Evolutionary conservation across 1,140 invertebrate genomes (phyloP).

Genomic region (Brachionus koreanus): DNA sequence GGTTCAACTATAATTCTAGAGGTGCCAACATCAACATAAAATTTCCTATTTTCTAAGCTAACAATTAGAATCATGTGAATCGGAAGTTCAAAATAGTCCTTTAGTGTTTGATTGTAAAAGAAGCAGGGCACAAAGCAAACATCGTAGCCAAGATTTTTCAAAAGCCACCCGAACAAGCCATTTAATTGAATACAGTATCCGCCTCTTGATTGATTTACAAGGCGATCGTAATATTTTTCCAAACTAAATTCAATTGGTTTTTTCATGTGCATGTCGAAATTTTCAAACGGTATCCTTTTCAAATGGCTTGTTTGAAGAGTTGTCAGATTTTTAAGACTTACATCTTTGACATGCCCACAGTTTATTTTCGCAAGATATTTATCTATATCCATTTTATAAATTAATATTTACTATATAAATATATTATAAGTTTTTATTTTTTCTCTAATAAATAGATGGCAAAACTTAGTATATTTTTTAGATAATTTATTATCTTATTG

Average conservation of each 20-base stretch:
- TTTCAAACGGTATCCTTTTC: not conserved
- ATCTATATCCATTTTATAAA: slow-evolving; percentile 23
- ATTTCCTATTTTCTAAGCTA: not conserved
- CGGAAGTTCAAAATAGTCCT: not conserved
- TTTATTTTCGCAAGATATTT: slow-evolving; percentile 15
- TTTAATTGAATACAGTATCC: slow-evolving; percentile 35
- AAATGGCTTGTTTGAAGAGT: slow-evolving; percentile 2
- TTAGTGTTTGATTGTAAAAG: not conserved
- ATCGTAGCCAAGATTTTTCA: slow-evolving; percentile 17
- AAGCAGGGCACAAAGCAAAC: not conserved
- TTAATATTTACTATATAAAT: not conserved
- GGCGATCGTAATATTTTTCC: not conserved
- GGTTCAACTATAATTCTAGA: not conserved
- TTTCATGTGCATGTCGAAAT: slow-evolving; percentile 27
- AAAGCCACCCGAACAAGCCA: not conserved
- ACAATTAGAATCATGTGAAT: slow-evolving; percentile 23
- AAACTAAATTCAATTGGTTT: not conserved
- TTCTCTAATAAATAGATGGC: too few species aligned
- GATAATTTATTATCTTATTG: too few species aligned
- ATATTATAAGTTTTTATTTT: too few species aligned
- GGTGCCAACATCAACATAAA: slow-evolving; percentile 35
- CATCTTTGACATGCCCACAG: not conserved
- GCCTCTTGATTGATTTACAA: slow-evolving; percentile 7
- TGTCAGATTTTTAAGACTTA: slow-evolving; percentile 17
- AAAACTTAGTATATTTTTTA: too few species aligned